A percentile compares a stretch with the other conserved stretches of the same genome.
Conservation (phyloP, 2,888 invertebrate species). For the Biston stratarius region DNA sequence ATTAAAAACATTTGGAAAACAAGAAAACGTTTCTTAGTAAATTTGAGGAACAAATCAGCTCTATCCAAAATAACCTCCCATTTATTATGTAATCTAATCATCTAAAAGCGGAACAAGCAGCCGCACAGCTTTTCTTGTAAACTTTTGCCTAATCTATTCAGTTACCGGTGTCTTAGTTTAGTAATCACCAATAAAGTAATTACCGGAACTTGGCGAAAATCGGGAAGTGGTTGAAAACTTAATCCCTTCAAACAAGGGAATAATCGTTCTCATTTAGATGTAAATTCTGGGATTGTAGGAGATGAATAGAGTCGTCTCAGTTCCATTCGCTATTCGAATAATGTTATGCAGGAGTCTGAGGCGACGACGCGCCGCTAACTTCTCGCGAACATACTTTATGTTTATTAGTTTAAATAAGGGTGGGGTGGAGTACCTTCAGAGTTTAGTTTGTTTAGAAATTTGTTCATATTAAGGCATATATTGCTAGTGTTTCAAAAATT, state of each 20-base stretch:
- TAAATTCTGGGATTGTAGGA: slow-evolving; percentile 69
- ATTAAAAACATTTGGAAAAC: slow-evolving; percentile 1
- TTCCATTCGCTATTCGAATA: slow-evolving; percentile 73
- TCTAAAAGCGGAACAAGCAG: slow-evolving; percentile 39
- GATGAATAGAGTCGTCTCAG: slow-evolving; percentile 64
- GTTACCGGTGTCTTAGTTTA: slow-evolving; percentile 57
- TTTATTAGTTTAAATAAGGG: slow-evolving; percentile 51
- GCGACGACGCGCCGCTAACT: slow-evolving; percentile 54
- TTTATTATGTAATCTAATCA: slow-evolving; percentile 54
- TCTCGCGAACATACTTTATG: slow-evolving; percentile 63
- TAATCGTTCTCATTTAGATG: slow-evolving; percentile 80
- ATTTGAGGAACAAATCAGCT: slow-evolving; percentile 34
- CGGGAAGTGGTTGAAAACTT: slow-evolving; percentile 65
- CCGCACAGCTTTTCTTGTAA: slow-evolving; percentile 54
- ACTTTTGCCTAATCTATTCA: slow-evolving; percentile 57
- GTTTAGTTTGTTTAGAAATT: background rate
- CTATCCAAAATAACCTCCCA: slow-evolving; percentile 49
- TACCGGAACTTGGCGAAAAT: slow-evolving; percentile 62
- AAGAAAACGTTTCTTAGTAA: slow-evolving; percentile 8
- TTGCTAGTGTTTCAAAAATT: no score
- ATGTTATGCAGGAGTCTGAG: slow-evolving; percentile 66
- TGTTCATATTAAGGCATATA: background rate
- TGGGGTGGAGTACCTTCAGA: slow-evolving; percentile 36
- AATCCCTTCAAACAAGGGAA: slow-evolving; percentile 76
- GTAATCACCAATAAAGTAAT: slow-evolving; percentile 69